These are phyloP conservation scores for Metopolophium dirhodum DNA, from an alignment of 1,140 invertebrate genomes.

Conservation along the genomic window DNA sequence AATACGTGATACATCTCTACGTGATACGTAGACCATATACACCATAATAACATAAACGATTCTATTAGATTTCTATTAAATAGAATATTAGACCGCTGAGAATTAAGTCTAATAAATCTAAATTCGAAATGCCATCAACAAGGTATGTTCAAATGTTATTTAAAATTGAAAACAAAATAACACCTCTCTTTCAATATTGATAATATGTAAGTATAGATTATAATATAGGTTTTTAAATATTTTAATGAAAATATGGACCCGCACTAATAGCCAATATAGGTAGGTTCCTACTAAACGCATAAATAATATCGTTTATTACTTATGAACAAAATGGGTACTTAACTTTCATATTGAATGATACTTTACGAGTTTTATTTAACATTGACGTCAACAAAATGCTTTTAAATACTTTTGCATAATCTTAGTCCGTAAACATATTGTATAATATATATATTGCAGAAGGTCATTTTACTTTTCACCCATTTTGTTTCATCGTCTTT, in stretches of 20 bases:
- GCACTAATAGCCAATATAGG: neutral
- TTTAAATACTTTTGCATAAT: slow-evolving; percentile 11
- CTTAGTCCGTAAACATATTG: neutral
- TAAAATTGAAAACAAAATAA: neutral
- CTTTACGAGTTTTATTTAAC: neutral
- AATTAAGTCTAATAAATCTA: neutral
- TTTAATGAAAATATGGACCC: neutral
- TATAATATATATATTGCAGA: neutral
- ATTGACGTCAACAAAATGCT: neutral
- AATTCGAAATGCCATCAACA: neutral
- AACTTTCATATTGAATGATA: neutral
- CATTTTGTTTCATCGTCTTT: slow-evolving; percentile 16
- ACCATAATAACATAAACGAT: neutral
- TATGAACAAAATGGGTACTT: slow-evolving; percentile 14
- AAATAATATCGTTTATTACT: slow-evolving; percentile 12
- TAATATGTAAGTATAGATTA: neutral
- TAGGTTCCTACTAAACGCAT: neutral
- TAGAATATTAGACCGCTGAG: neutral
- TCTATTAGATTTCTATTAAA: too few relatives aligned
- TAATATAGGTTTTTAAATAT: neutral
- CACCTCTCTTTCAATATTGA: neutral
- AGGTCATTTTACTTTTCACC: neutral
- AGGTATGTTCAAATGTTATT: neutral
- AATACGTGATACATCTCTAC: too few relatives aligned
- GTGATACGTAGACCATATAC: neutral